Conservation (phyloP, 2,113 vertebrate species). For the Nannospalax galili region DNA sequence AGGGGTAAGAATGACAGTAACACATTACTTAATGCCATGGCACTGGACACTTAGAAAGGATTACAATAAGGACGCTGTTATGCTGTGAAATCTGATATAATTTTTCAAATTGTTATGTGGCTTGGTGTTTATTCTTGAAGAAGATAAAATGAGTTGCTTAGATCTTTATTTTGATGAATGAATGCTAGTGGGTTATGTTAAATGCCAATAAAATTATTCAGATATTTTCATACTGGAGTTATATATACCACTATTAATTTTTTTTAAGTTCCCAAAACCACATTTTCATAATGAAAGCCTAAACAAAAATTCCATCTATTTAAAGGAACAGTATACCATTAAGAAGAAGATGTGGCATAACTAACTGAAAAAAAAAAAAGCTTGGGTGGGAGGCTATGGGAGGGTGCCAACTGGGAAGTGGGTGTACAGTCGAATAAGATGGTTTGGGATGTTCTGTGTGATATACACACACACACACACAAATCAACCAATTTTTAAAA, state of each 20-base stretch:
- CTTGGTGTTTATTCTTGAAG: not conserved
- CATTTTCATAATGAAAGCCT: not conserved
- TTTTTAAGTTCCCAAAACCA: too few relatives aligned
- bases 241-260: not conserved
- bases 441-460: too few relatives aligned
- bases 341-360: conserved; percentile 19
- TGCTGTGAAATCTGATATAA: not conserved
- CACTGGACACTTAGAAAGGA: not conserved
- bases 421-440: too few relatives aligned
- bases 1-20: not conserved
- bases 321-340: not conserved
- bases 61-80: not conserved
- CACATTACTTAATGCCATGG: not conserved
- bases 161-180: not conserved
- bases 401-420: too few relatives aligned
- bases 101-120: not conserved
- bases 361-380: not conserved
- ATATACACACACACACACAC: too few relatives aligned
- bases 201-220: not conserved
- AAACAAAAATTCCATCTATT: conserved; percentile 22
- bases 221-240: not conserved
- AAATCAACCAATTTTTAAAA: too few relatives aligned
- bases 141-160: not conserved
- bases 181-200: not conserved
- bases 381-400: too few relatives aligned